Evolutionary conservation across 1,140 invertebrate genomes (phyloP), one percentile per base, ranked within the genome.

Genomic region (Achatina immaculata): DNA sequence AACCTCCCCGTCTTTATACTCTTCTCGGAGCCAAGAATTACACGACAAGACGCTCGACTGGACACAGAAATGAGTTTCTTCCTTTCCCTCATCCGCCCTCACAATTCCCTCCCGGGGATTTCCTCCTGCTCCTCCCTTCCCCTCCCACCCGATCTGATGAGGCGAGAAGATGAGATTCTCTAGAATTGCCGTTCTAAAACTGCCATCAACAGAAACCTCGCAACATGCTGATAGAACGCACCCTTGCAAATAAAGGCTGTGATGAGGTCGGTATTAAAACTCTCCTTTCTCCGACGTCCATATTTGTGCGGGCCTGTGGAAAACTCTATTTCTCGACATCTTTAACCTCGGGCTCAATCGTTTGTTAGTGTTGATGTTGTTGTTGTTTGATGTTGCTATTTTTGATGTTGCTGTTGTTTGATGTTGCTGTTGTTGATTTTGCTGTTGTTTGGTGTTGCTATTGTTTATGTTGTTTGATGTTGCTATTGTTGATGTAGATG

Each of bases 51-150:
- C 38, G 68, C 68, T 14, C 42, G 68, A n/a, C 3, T 71, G 40
- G 38, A 16, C 68, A 71, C 36, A 21, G 38, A 71, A 71, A 71
- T 71, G 68, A 71, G 68, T 43, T n/a, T 38, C 36, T 55, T 19
- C n/a, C n/a, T n/a, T n/a, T n/a, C n/a, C n/a, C n/a, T n/a, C n/a
- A n/a, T n/a, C n/a, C n/a, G n/a, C n/a, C n/a, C n/a, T n/a, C n/a
- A n/a, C n/a, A n/a, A n/a, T 14, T 42, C 38, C 38, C 68, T 55
- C 48, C 36, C 6, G 36, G 40, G 68, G 38, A 14, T 38, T 7
- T 19, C 68, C 19, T 28, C 28, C 62, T 31, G 14, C 11, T 16
- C 9, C 11, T 28, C n/a, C n/a, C n/a, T n/a, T n/a, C n/a, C n/a
- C n/a, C 24, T 9, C 19, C 48, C 24, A 21, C 48, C 3, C 3